phyloP scores from a whole-genome alignment of 2,797 vertebrate species.

The Clarias fuscus region DNA sequence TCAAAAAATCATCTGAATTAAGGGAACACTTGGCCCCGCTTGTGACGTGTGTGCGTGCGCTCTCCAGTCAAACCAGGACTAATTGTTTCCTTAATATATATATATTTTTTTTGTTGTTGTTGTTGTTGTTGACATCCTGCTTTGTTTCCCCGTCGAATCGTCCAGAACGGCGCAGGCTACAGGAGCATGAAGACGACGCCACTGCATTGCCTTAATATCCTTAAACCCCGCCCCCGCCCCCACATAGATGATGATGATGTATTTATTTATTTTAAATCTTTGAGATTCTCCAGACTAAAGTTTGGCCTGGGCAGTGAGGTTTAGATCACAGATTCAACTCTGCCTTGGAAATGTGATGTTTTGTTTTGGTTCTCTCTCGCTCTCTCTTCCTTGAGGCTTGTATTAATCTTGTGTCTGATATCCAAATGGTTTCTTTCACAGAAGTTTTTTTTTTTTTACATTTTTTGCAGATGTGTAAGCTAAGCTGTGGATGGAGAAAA shows the following conservation, averaged over 20 bases:
- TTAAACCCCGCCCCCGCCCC: slow-evolving; percentile 33
- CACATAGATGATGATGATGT: slow-evolving; percentile 51
- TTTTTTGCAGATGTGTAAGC: neutral
- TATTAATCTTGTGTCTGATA: neutral
- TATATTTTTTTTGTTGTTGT: slow-evolving; percentile 60
- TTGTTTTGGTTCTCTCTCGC: neutral
- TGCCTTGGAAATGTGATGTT: neutral
- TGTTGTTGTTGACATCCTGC: slow-evolving; percentile 37
- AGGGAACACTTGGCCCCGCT: too few relatives aligned
- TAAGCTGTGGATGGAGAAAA: neutral
- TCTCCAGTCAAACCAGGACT: too few relatives aligned
- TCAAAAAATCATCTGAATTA: too few relatives aligned
- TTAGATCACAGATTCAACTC: neutral
- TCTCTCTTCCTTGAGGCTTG: neutral
- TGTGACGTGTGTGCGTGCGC: too few relatives aligned
- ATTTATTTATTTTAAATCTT: slow-evolving; percentile 73
- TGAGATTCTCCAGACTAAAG: slow-evolving; percentile 45
- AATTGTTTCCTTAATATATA: too few relatives aligned
- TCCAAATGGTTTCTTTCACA: neutral
- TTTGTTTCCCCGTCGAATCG: slow-evolving; percentile 58
- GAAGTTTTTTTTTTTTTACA: neutral
- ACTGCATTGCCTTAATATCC: slow-evolving; percentile 81
- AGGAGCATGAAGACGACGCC: slow-evolving; percentile 68
- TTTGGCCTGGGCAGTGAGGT: slow-evolving; percentile 30
- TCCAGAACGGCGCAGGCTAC: slow-evolving; percentile 49